Conservation (phyloP, 2,888 invertebrate genomes). For the Apamea epomidion region DNA sequence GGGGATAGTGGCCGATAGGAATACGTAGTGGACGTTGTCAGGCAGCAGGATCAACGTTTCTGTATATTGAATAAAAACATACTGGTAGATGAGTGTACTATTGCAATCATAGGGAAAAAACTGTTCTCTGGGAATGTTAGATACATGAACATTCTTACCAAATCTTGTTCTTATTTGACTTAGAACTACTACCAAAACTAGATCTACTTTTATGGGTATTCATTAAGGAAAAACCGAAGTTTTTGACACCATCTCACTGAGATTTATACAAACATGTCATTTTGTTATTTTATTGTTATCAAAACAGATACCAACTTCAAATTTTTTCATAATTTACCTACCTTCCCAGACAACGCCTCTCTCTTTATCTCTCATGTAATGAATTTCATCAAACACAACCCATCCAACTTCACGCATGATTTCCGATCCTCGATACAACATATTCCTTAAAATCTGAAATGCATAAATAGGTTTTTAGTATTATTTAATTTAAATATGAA, state of each 20-base stretch:
- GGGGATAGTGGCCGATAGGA: constrained; percentile 99
- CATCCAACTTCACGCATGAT: constrained; percentile 99
- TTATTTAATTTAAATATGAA: neutral
- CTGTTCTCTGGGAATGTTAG: neutral
- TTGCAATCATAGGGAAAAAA: neutral
- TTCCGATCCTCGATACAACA: constrained; percentile 99
- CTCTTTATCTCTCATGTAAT: constrained; percentile 99
- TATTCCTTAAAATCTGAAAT: constrained; percentile 97
- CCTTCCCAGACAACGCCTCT: constrained; percentile 99
- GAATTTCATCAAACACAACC: constrained; percentile 99
- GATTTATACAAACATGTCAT: neutral
- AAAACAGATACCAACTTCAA: neutral
- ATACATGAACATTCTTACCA: neutral
- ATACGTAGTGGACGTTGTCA: constrained; percentile 99
- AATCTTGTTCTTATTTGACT: neutral
- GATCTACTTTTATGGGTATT: neutral
- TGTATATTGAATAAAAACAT: constrained; percentile 61
- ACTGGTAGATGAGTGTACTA: neutral
- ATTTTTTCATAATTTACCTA: constrained; percentile 63
- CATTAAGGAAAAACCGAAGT: neutral
- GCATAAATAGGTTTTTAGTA: constrained; percentile 12
- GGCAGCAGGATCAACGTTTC: constrained; percentile 99
- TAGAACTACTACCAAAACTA: neutral
- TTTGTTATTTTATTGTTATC: neutral
- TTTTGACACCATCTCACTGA: neutral